Conservation (phyloP, 2,888 invertebrate genomes). For the Uropetala carovei region DNA sequence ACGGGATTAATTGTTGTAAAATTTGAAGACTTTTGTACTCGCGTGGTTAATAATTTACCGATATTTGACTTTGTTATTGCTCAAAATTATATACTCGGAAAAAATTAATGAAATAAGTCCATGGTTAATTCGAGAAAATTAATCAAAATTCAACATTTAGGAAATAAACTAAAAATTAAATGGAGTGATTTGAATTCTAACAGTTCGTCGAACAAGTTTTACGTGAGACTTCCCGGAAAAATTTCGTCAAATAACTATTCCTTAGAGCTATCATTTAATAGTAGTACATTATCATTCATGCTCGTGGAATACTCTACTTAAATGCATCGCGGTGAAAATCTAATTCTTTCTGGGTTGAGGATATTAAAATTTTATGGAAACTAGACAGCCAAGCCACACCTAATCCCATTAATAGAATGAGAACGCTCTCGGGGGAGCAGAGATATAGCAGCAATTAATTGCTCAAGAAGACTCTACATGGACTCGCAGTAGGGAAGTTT, state of each 20-base stretch:
- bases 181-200: too few species aligned
- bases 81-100: too few species aligned
- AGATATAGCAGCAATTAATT: not conserved
- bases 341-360: not conserved
- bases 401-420: not conserved
- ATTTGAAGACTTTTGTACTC: not conserved
- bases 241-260: too few species aligned
- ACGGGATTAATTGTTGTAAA: not conserved
- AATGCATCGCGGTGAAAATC: not conserved
- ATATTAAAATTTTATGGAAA: constrained; percentile 14
- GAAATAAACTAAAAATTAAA: too few species aligned
- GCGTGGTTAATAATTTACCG: not conserved
- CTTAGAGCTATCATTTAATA: too few species aligned
- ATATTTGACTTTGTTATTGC: too few species aligned
- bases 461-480: not conserved
- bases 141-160: too few species aligned
- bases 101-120: too few species aligned
- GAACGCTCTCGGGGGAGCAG: not conserved
- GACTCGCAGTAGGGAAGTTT: not conserved
- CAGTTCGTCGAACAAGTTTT: too few species aligned
- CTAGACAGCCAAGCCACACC: not conserved
- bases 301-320: not conserved
- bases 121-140: too few species aligned
- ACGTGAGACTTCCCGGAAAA: too few species aligned
- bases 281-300: too few species aligned